Base-by-base conservation (phyloP, 2,797 vertebrate species). In the Melanogrammus aeglefinus region DNA sequence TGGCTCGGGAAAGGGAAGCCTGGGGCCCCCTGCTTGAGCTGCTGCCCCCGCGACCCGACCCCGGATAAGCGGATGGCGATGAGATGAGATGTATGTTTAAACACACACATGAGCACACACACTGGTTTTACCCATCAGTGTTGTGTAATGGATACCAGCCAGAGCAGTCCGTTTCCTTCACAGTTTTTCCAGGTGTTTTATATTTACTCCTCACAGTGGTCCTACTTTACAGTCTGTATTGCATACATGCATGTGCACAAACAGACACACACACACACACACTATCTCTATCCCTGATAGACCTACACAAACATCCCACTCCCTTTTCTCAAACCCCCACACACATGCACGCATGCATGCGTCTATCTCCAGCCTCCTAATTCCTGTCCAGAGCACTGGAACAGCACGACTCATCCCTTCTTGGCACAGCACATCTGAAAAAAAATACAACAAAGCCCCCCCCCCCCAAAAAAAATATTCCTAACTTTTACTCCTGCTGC, bases 151-250 rank as follows among this genome's bases (percentile, higher is more conserved):
- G 79, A 81, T 84, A 78, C 84, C 74, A 86, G 84, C 63, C 57
- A 63, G 14, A 76, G 63, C 51, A 76, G 77, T 75, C 83, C 80
- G 24, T 77, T 81, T 82, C 78, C 63, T 78, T 77, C 84, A 33
- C 69, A 80, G 83, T 39, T 84, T 78, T 75, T 87, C 76, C 89
- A 92, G 88, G 86, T 92, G 92, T 82, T 91, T 92, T 83, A 70
- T 77, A 88, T 92, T 88, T 84, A 86, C 85, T 85, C 71, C 1
- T 86, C 80, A 82, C 74, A 63, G 75, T 77, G 41, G 38, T 69
- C 77, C 78, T 79, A 70, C 76, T 36, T 77, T 76, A 44, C n/a
- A 71, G 73, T 21, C 35, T 38, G 21, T 38, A n/a, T 66, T 74
- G 74, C 24, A 78, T 33, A 73, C 72, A 78, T 9, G 72, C 74